Evolutionary conservation across 2,888 invertebrate species (phyloP).

Genomic region (Cantharis rustica): DNA sequence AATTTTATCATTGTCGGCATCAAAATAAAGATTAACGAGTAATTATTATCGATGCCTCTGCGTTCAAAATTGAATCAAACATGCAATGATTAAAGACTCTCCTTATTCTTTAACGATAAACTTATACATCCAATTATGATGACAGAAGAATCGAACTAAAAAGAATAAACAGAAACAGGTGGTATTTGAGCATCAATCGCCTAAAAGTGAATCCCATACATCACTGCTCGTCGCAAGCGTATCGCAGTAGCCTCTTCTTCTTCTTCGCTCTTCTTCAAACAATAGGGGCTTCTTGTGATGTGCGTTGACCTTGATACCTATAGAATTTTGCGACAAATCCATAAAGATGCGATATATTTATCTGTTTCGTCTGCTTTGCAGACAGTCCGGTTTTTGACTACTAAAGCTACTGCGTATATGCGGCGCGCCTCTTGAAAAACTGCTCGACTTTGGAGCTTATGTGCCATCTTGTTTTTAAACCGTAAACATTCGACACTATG

Average conservation of each 20-base stretch:
- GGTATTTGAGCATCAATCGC: slow-evolving; percentile 12
- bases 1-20: slow-evolving; percentile 8
- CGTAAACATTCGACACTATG: slow-evolving; percentile 36
- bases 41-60: background rate
- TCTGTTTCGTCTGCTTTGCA: slow-evolving; percentile 47
- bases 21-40: background rate
- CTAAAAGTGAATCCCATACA: slow-evolving; percentile 30
- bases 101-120: background rate
- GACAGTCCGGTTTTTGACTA: slow-evolving; percentile 47
- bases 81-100: background rate
- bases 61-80: background rate
- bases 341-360: slow-evolving; percentile 47
- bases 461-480: slow-evolving; percentile 33
- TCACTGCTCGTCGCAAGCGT: slow-evolving; percentile 33
- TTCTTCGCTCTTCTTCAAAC: slow-evolving; percentile 19
- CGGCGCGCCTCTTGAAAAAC: slow-evolving; percentile 36
- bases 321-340: slow-evolving; percentile 46
- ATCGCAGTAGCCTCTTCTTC: slow-evolving; percentile 26
- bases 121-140: background rate
- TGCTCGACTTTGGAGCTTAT: slow-evolving; percentile 40
- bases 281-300: slow-evolving; percentile 35
- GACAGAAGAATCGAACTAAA: slow-evolving; percentile 3
- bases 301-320: slow-evolving; percentile 42
- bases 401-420: slow-evolving; percentile 9
- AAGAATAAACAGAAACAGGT: slow-evolving; percentile 9